phyloP scores from a whole-genome alignment of 2,888 invertebrate species.

The Stenotaenia linearis region DNA sequence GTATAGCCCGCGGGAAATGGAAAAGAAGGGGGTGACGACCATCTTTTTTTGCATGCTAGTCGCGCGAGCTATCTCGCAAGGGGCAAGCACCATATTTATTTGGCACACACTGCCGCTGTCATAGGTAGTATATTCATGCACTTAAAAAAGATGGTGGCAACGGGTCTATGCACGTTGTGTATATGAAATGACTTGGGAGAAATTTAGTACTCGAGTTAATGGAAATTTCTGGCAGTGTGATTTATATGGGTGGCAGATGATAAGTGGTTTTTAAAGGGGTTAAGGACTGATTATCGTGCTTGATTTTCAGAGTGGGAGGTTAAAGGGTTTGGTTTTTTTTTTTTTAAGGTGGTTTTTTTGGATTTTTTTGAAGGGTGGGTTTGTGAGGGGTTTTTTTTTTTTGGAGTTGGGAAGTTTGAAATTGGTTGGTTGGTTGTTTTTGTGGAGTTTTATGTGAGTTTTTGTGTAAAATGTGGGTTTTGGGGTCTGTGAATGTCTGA shows the following conservation, averaged over 20 bases:
- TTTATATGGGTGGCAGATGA: neutral
- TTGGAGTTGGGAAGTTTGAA: too few relatives aligned
- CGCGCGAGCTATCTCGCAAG: constrained; percentile 12
- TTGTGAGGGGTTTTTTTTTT: too few relatives aligned
- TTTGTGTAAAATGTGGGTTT: too few relatives aligned
- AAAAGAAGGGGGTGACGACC: constrained; percentile 4
- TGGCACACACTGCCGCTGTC: constrained; percentile 7
- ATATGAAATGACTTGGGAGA: neutral
- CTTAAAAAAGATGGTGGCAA: constrained; percentile 2
- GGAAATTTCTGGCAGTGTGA: constrained; percentile 1
- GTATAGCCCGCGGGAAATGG: constrained; percentile 2
- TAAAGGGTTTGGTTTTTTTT: neutral
- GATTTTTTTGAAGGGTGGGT: too few relatives aligned
- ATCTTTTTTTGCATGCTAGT: constrained; percentile 19
- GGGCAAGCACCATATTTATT: constrained; percentile 19
- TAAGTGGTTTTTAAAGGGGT: neutral
- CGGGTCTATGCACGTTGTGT: neutral
- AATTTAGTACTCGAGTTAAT: constrained; percentile 17
- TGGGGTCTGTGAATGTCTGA: too few relatives aligned
- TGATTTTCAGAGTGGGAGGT: neutral
- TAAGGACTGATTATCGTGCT: neutral
- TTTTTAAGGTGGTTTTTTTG: too few relatives aligned
- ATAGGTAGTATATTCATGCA: neutral
- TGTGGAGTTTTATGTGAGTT: too few relatives aligned
- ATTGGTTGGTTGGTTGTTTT: too few relatives aligned